Evolutionary conservation across 1,140 invertebrate species (phyloP).

Genomic region (Venturia canescens): DNA sequence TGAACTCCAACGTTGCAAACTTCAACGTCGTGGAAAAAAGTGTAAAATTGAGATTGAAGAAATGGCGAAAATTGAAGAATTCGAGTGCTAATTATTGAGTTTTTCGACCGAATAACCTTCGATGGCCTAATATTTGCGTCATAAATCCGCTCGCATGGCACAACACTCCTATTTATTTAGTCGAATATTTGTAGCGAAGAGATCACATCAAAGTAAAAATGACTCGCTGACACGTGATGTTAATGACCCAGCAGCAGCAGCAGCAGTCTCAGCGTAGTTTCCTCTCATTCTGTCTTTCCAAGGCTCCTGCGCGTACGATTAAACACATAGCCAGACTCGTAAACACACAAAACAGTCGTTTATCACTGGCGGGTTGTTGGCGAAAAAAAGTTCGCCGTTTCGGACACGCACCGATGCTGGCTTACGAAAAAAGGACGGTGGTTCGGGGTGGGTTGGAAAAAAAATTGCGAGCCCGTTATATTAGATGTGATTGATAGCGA

Average conservation of each 20-base stretch:
- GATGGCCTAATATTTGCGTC: neutral
- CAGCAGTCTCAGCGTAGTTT: neutral
- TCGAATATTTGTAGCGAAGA: neutral
- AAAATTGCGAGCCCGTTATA: constrained; percentile 38
- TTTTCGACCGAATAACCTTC: neutral
- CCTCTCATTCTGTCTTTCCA: neutral
- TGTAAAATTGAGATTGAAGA: too few relatives aligned
- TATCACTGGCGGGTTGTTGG: neutral
- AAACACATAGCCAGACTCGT: neutral
- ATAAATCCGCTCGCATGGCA: neutral
- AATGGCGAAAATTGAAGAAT: neutral
- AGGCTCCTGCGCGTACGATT: neutral
- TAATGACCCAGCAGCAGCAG: neutral
- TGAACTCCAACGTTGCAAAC: too few relatives aligned
- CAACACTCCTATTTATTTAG: neutral
- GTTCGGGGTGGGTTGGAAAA: constrained; percentile 22
- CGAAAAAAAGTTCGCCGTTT: neutral
- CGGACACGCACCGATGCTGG: constrained; percentile 1
- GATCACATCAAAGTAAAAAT: neutral
- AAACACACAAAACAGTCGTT: constrained; percentile 23
- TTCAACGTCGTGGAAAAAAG: too few relatives aligned
- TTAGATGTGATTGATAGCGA: constrained; percentile 56
- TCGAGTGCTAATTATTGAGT: neutral
- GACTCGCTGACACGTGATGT: constrained; percentile 8
- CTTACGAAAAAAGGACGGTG: constrained; percentile 19